phyloP scores from a whole-genome alignment of 2,797 vertebrate species.

The Lepilemur septentrionalis region DNA sequence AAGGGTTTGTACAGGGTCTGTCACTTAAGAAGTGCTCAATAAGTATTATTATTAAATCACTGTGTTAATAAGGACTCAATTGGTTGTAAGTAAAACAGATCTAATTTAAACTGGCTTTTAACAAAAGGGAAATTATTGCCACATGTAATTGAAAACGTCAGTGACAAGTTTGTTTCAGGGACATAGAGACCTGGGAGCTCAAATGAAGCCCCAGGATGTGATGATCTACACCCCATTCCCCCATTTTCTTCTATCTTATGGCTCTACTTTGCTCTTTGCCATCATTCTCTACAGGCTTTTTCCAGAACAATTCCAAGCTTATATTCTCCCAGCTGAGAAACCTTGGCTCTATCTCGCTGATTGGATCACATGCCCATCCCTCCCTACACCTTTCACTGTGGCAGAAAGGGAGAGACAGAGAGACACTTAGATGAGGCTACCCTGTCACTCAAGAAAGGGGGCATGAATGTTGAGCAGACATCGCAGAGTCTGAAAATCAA shows the following conservation, averaged over 20 bases:
- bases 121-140: not conserved
- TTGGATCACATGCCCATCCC: not conserved
- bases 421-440: fast-evolving
- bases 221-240: not conserved
- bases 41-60: not conserved
- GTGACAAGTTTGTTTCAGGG: not conserved
- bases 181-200: not conserved
- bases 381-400: not conserved
- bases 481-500: not conserved
- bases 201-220: not conserved
- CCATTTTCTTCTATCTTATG: not conserved
- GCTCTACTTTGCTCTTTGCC: not conserved
- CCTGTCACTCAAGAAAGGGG: not conserved
- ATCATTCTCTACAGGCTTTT: not conserved
- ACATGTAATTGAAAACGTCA: not conserved
- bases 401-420: not conserved
- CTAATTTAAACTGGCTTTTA: not conserved
- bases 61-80: not conserved
- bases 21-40: not conserved
- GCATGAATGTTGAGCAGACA: not conserved
- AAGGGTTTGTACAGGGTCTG: not conserved
- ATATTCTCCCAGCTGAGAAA: not conserved
- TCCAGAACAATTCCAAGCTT: not conserved
- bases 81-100: not conserved
- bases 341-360: not conserved